These are phyloP conservation scores for Zoanthus gigantus DNA, from an alignment of 92 coral and sea anemone genomes.

Conservation along the genomic window DNA sequence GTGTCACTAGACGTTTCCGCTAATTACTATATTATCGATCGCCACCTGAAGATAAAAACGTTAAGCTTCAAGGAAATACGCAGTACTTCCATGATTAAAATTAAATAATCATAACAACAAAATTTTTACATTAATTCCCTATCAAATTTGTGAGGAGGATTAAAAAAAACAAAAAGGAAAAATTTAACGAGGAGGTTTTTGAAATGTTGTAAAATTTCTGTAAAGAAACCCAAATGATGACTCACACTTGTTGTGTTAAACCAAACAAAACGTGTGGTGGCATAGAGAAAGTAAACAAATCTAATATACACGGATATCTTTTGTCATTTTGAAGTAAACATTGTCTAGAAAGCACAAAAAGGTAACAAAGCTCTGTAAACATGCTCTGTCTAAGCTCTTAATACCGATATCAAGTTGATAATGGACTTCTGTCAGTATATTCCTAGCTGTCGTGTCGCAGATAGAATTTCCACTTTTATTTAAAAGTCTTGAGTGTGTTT, in stretches of 20 bases:
- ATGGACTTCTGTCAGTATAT: slow-evolving; percentile 17
- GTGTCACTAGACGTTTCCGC: slow-evolving; percentile 35
- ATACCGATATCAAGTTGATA: slow-evolving; percentile 15
- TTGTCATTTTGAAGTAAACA: slow-evolving; percentile 23
- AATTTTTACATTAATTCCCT: background rate
- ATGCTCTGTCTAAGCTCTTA: slow-evolving; percentile 1
- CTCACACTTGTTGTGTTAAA: slow-evolving; percentile 11
- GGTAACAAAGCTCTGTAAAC: slow-evolving; percentile 26
- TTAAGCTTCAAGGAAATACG: background rate
- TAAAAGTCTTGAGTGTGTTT: background rate
- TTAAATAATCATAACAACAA: background rate
- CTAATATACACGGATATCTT: slow-evolving; percentile 9
- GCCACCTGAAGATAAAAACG: background rate
- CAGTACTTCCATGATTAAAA: background rate
- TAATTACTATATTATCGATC: slow-evolving; percentile 27
- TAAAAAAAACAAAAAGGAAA: background rate
- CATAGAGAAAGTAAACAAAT: slow-evolving; percentile 19
- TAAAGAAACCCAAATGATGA: slow-evolving; percentile 17
- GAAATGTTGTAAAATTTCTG: slow-evolving; percentile 18
- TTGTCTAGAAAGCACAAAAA: slow-evolving; percentile 2
- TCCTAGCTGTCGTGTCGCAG: background rate
- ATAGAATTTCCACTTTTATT: background rate
- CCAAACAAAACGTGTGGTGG: slow-evolving; percentile 5
- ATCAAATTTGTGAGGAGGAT: slow-evolving; percentile 3
- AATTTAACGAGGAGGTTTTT: background rate